Percentiles rank a stretch among this genome's conserved stretches.
phyloP scores from a whole-genome alignment of 2,888 invertebrate species.

The Podotricha telesiphe region DNA sequence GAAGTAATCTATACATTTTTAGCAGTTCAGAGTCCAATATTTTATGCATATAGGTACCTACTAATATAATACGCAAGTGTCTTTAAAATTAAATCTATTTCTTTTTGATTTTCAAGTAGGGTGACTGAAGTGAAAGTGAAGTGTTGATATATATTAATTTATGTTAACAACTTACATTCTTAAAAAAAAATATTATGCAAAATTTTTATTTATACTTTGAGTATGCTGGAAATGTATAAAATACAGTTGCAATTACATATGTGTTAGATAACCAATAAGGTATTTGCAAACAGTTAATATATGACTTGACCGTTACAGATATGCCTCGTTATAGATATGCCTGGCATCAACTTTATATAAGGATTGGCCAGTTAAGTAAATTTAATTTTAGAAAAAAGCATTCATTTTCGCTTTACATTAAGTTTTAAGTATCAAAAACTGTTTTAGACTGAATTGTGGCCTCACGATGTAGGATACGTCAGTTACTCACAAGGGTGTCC shows the following conservation, averaged over 20 bases:
- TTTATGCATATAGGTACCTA: background rate
- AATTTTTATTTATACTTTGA: background rate
- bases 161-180: background rate
- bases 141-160: background rate
- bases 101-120: slow-evolving; percentile 1
- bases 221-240: background rate
- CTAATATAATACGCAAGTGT: background rate
- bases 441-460: slow-evolving; percentile 23
- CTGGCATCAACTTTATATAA: slow-evolving; percentile 37
- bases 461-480: slow-evolving; percentile 43
- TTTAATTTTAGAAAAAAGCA: slow-evolving; percentile 35
- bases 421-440: slow-evolving; percentile 26
- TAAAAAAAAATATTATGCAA: background rate
- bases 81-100: background rate
- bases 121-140: too few species aligned
- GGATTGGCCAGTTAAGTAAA: slow-evolving; percentile 30
- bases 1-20: background rate
- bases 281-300: slow-evolving; percentile 25
- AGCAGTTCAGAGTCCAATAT: background rate
- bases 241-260: slow-evolving; percentile 17
- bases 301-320: slow-evolving; percentile 43
- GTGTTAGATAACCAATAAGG: slow-evolving; percentile 28
- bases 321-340: slow-evolving; percentile 41
- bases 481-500: slow-evolving; percentile 43
- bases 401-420: slow-evolving; percentile 38